A percentile compares a stretch with the other conserved stretches of the same genome.
Evolutionary conservation across 2,797 vertebrate species (phyloP).

Genomic region (Sebastes dallii): DNA sequence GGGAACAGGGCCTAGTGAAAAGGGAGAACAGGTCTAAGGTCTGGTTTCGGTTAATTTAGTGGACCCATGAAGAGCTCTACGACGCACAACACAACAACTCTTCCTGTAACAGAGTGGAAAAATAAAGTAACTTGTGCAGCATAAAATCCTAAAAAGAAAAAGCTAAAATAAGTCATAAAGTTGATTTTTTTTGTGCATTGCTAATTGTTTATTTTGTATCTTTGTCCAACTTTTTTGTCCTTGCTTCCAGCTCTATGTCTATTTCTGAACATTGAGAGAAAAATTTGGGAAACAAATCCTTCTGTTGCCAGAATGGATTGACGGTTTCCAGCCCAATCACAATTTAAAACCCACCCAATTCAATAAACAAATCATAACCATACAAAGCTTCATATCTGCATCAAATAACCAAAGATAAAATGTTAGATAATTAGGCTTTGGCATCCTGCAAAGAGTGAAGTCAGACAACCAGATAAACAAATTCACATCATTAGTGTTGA

Average conservation of each 20-base stretch:
- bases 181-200: background rate
- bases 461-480: no score
- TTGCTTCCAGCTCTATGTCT: background rate
- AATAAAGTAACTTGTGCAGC: background rate
- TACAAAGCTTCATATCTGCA: background rate
- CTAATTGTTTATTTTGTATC: background rate
- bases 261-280: background rate
- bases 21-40: no score
- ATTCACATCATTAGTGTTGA: no score
- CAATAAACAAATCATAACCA: background rate
- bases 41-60: no score
- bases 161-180: background rate
- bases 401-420: background rate
- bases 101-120: background rate
- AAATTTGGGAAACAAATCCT: background rate
- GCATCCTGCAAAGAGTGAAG: background rate
- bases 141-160: background rate
- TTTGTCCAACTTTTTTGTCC: background rate
- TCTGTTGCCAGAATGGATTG: background rate
- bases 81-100: no score
- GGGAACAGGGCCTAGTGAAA: no score
- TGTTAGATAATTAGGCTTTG: background rate
- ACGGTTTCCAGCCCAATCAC: background rate
- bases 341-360: background rate
- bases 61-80: background rate